Conservation (phyloP, 1,140 invertebrate species). For the Brachionus rotundiformis region DNA sequence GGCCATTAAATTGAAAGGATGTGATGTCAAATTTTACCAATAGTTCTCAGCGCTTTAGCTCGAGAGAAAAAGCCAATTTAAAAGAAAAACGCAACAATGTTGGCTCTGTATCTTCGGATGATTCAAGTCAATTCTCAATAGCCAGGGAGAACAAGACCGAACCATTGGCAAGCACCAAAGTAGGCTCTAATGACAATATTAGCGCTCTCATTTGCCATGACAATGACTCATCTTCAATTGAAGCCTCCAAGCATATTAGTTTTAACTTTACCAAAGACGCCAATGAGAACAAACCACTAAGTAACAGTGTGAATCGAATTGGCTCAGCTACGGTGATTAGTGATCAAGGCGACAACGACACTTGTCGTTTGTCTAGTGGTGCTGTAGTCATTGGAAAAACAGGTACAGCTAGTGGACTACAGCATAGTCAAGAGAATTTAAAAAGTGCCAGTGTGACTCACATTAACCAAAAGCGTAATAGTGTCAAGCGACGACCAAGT, state of each 20-base stretch:
- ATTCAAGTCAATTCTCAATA: constrained; percentile 12
- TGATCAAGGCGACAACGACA: background rate
- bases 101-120: constrained; percentile 9
- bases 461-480: constrained; percentile 32
- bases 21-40: constrained; percentile 58
- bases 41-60: constrained; percentile 56
- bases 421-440: background rate
- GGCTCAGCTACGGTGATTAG: background rate
- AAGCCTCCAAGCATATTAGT: constrained; percentile 4
- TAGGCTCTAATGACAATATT: background rate
- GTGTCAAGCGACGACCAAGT: constrained; percentile 38
- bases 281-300: constrained; percentile 11
- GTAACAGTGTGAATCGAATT: background rate
- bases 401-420: background rate
- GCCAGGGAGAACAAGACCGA: background rate
- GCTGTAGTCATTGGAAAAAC: constrained; percentile 28
- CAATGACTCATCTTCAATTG: background rate
- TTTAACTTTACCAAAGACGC: background rate
- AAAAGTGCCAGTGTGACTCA: constrained; percentile 16
- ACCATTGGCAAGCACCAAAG: background rate
- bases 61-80: constrained; percentile 60
- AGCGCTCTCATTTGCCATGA: background rate
- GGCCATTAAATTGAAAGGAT: constrained; percentile 46
- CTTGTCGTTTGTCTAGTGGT: background rate
- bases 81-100: background rate